phyloP scores from a whole-genome alignment of 2,888 invertebrate genomes.

The Marronus borbonicus region DNA sequence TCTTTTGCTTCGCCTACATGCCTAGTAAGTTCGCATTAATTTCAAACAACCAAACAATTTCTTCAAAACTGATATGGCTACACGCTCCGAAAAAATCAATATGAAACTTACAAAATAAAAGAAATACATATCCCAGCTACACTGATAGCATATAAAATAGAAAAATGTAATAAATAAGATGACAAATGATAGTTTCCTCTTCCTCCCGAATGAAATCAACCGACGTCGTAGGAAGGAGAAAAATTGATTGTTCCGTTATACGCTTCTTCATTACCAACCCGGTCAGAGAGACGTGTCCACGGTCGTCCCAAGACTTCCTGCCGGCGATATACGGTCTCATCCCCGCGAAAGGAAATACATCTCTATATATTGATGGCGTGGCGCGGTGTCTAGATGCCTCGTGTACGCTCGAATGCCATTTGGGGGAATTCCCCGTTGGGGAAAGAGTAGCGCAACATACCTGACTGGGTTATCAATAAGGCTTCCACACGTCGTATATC shows the following conservation, averaged over 20 bases:
- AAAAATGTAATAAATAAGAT: conserved; percentile 3
- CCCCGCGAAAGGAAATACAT: conserved; percentile 3
- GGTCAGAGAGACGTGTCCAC: background rate
- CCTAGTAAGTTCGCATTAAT: too few species aligned
- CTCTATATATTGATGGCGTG: background rate
- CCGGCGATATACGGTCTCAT: background rate
- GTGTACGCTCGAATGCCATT: background rate
- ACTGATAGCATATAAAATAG: background rate
- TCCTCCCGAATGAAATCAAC: conserved; percentile 22
- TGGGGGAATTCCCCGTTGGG: conserved; percentile 22
- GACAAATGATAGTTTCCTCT: background rate
- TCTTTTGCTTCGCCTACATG: too few species aligned
- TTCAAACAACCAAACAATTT: too few species aligned
- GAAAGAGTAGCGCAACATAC: conserved; percentile 56
- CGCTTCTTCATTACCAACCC: conserved; percentile 8
- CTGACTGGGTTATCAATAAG: conserved; percentile 67
- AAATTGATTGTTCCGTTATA: conserved; percentile 25
- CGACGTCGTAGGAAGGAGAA: background rate
- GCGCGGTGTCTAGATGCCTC: background rate
- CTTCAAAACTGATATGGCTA: too few species aligned
- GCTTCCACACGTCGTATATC: conserved; percentile 65
- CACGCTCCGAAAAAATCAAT: too few species aligned
- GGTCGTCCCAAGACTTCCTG: background rate
- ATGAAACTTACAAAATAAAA: too few species aligned
- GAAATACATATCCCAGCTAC: too few species aligned